Conservation (phyloP, 2,797 vertebrate genomes). For the Amphiprion clarkii region DNA sequence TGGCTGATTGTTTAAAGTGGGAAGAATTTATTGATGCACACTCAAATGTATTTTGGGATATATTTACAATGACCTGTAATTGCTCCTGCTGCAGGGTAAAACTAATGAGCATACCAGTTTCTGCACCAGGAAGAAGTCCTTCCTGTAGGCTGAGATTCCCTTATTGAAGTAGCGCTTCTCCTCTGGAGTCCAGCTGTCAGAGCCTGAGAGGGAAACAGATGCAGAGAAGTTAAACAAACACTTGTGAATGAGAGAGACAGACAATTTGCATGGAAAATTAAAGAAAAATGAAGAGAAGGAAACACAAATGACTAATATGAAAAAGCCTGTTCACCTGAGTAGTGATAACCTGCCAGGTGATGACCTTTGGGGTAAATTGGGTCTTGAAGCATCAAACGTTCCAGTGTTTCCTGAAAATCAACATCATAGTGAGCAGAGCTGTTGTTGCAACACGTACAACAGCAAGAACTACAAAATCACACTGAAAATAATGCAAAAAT, state of each 20-base stretch:
- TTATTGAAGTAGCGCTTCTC: constrained; percentile 97
- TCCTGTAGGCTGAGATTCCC: constrained; percentile 96
- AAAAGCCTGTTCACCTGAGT: constrained; percentile 70
- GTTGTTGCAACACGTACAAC: not conserved
- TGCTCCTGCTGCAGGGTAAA: not conserved
- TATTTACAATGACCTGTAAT: not conserved
- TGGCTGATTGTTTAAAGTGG: not conserved
- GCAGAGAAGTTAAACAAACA: not conserved
- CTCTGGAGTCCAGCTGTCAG: constrained; percentile 92
- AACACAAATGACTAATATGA: not conserved
- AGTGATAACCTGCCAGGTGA: constrained; percentile 78
- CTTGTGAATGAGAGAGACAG: not conserved
- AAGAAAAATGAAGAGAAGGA: not conserved
- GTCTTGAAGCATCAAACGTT: constrained; percentile 76
- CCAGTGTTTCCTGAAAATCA: constrained; percentile 71
- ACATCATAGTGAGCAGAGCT: not conserved
- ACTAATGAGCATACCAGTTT: constrained; percentile 87
- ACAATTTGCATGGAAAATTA: not conserved
- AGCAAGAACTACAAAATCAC: not conserved
- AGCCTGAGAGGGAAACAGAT: constrained; percentile 83
- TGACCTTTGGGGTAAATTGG: constrained; percentile 73
- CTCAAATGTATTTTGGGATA: not conserved
- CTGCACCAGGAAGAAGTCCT: constrained; percentile 98
- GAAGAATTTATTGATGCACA: not conserved
- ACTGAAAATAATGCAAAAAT: not conserved